Conservation (phyloP, 2,113 vertebrate species). For the Vanacampus margaritifer region DNA sequence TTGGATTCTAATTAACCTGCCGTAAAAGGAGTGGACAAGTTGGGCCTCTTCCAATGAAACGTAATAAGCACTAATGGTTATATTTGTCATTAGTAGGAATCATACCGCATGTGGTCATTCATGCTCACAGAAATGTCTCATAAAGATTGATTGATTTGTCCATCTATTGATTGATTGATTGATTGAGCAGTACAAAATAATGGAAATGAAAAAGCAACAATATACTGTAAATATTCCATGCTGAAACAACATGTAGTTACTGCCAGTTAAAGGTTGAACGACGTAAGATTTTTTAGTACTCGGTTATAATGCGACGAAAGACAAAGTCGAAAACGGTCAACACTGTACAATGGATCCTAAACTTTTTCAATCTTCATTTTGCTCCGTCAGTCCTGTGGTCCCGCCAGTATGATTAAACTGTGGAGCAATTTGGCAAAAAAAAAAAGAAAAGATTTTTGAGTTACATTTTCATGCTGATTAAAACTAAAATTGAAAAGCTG, state of each 20-base stretch:
- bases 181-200: not conserved
- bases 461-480: too few species aligned
- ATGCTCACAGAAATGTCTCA: not conserved
- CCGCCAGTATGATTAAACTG: too few species aligned
- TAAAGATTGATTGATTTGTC: not conserved
- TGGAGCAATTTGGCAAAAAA: too few species aligned
- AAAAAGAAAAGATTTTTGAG: too few species aligned
- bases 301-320: not conserved
- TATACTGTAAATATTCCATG: not conserved
- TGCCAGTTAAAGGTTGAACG: not conserved
- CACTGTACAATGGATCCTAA: not conserved
- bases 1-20: slow-evolving; percentile 71
- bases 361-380: too few species aligned
- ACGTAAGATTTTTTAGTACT: not conserved
- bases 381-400: too few species aligned
- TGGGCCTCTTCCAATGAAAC: slow-evolving; percentile 48
- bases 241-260: not conserved
- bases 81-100: slow-evolving; percentile 30
- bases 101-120: slow-evolving; percentile 10
- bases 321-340: not conserved
- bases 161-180: not conserved
- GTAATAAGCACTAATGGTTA: slow-evolving; percentile 60
- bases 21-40: slow-evolving; percentile 55
- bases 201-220: not conserved
- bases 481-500: too few species aligned